These are phyloP conservation scores for Microcebus jonahi DNA, from an alignment of 2,113 vertebrate species.

Conservation along the genomic window DNA sequence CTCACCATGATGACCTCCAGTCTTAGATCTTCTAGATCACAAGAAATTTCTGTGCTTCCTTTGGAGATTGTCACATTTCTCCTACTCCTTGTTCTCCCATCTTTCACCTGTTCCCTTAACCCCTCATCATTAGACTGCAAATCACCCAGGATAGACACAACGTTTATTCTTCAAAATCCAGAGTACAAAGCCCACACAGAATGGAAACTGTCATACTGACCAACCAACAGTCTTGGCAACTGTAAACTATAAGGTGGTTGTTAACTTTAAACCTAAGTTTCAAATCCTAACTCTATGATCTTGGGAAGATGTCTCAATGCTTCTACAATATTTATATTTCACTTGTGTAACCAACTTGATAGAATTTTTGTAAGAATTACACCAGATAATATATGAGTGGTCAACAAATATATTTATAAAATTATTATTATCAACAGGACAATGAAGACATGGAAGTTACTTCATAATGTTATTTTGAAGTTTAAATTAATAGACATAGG, in stretches of 20 bases:
- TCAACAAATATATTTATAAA: neutral
- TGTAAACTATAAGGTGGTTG: neutral
- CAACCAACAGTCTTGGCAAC: neutral
- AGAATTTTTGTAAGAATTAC: neutral
- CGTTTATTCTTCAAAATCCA: neutral
- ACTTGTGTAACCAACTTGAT: neutral
- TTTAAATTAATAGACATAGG: neutral
- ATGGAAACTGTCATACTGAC: neutral
- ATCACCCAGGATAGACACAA: neutral
- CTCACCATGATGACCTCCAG: neutral
- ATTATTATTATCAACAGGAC: neutral
- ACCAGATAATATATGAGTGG: neutral
- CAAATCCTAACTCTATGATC: neutral
- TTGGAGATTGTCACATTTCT: neutral
- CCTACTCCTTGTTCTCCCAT: neutral
- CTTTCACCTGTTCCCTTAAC: neutral
- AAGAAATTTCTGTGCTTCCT: neutral
- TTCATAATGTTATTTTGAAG: conserved; percentile 33
- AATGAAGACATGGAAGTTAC: neutral
- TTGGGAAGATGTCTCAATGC: neutral
- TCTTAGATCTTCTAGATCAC: neutral
- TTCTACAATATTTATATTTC: neutral
- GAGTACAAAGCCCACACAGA: neutral
- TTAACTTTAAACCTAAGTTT: neutral
- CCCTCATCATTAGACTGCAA: neutral